Evolutionary conservation across 1,140 invertebrate species (phyloP).

Genomic region (Oscheius sp.): DNA sequence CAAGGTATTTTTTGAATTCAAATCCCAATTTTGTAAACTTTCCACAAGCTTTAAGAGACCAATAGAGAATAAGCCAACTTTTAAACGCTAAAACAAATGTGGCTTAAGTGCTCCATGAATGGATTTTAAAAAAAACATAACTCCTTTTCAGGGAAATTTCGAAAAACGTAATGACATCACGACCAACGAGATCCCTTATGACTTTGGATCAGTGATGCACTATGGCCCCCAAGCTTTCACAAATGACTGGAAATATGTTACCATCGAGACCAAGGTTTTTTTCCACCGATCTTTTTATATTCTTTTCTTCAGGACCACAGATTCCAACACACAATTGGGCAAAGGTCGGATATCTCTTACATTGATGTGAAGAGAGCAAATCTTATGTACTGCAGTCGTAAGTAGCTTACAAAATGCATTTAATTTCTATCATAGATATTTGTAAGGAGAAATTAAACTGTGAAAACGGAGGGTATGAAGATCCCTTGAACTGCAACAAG

Average conservation of each 20-base stretch:
- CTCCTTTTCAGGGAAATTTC: conserved; percentile 33
- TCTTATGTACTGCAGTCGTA: conserved; percentile 37
- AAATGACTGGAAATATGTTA: conserved; percentile 36
- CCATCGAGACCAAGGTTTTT: conserved; percentile 41
- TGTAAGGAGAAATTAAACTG: conserved; percentile 32
- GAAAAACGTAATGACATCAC: conserved; percentile 35
- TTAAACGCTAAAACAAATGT: too few species aligned
- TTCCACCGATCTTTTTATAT: neutral
- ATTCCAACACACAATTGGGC: conserved; percentile 46
- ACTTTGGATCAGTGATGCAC: conserved; percentile 42
- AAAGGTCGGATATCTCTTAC: conserved; percentile 43
- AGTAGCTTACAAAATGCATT: neutral
- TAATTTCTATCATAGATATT: conserved; percentile 17
- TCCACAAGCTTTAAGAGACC: too few species aligned
- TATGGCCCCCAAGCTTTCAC: conserved; percentile 47
- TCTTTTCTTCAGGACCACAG: conserved; percentile 20
- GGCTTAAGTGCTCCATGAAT: too few species aligned
- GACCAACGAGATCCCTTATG: conserved; percentile 38
- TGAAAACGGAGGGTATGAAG: conserved; percentile 39
- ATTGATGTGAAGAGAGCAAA: conserved; percentile 49
- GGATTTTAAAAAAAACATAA: too few species aligned
- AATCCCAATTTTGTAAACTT: neutral
- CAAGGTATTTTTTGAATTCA: conserved; percentile 10
- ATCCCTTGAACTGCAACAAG: conserved; percentile 38
- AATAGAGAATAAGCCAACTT: too few species aligned